Evolutionary conservation across 2,797 vertebrate genomes (phyloP).

Genomic region (Apogon talboti): DNA sequence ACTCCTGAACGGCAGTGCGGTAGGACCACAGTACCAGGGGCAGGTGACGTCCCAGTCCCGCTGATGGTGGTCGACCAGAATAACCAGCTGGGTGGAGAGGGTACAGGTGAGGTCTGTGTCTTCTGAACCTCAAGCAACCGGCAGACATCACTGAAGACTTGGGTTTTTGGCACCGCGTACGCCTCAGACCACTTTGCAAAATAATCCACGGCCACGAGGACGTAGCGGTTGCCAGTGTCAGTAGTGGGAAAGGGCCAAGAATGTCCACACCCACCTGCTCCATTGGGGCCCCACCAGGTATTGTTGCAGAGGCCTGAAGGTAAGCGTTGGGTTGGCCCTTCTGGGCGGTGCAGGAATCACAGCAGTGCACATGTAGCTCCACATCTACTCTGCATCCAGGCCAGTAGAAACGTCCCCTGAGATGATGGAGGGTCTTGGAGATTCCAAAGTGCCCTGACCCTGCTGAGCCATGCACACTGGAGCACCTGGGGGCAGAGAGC

Average conservation of each 20-base stretch:
- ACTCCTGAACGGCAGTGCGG: background rate
- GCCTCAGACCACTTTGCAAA: constrained; percentile 38
- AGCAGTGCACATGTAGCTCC: constrained; percentile 14
- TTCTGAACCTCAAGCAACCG: background rate
- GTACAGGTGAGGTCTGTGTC: background rate
- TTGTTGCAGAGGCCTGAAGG: constrained; percentile 9
- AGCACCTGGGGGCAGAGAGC: background rate
- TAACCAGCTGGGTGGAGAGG: constrained; percentile 16
- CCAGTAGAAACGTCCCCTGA: constrained; percentile 15
- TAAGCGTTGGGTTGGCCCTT: constrained; percentile 7
- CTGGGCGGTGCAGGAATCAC: constrained; percentile 20
- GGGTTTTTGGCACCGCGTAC: constrained; percentile 6
- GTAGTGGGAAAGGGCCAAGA: constrained; percentile 23
- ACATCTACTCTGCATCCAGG: constrained; percentile 4
- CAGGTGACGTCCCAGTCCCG: constrained; percentile 9
- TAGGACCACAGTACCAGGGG: constrained; percentile 12
- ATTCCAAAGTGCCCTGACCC: constrained; percentile 17
- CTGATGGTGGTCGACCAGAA: constrained; percentile 6
- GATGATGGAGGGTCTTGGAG: constrained; percentile 1
- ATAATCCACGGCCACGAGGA: constrained; percentile 37
- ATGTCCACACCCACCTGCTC: constrained; percentile 22
- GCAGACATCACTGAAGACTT: constrained; percentile 9
- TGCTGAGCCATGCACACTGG: background rate
- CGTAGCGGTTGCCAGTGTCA: constrained; percentile 18
- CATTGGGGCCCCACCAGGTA: constrained; percentile 26